A percentile compares a stretch with the other conserved stretches of the same genome.
These are phyloP conservation scores for Dendroctonus valens DNA, from an alignment of 1,140 invertebrate genomes.

Conservation along the genomic window DNA sequence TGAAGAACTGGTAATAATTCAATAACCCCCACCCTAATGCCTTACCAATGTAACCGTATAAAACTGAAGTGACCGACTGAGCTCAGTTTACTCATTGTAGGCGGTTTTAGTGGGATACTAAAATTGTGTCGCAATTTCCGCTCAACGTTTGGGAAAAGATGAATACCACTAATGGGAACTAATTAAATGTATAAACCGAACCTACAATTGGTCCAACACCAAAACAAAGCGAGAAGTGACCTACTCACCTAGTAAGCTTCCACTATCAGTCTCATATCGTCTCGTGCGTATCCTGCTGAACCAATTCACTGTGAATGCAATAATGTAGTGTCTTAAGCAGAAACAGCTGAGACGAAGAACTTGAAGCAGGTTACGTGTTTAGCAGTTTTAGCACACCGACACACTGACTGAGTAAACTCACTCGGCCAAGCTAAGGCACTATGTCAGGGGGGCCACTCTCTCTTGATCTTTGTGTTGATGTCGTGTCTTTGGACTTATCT, in stretches of 20 bases:
- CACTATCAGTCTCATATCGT: background rate
- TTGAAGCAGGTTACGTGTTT: slow-evolving; percentile 33
- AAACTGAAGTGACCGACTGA: too few relatives aligned
- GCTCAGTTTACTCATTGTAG: too few relatives aligned
- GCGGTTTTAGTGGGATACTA: too few relatives aligned
- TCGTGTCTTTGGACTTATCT: slow-evolving; percentile 22
- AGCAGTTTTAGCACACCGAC: slow-evolving; percentile 32
- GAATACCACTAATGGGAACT: too few relatives aligned
- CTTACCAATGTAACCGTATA: too few relatives aligned
- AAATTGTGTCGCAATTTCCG: too few relatives aligned
- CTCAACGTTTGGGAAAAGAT: too few relatives aligned
- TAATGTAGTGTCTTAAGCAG: background rate
- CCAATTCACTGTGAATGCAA: slow-evolving; percentile 9
- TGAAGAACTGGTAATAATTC: too few relatives aligned
- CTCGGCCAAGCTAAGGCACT: slow-evolving; percentile 17
- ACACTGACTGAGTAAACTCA: slow-evolving; percentile 46
- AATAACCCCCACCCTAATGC: too few relatives aligned
- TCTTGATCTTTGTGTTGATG: slow-evolving; percentile 24
- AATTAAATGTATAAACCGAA: too few relatives aligned
- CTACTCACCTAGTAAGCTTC: slow-evolving; percentile 10
- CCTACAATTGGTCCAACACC: too few relatives aligned
- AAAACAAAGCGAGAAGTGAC: background rate
- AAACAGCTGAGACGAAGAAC: slow-evolving; percentile 19
- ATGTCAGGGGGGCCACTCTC: slow-evolving; percentile 32
- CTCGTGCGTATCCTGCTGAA: slow-evolving; percentile 19